Evolutionary conservation across 2,113 vertebrate genomes (phyloP), one percentile per base, ranked within the genome.

Genomic region (Ceratotherium simum): DNA sequence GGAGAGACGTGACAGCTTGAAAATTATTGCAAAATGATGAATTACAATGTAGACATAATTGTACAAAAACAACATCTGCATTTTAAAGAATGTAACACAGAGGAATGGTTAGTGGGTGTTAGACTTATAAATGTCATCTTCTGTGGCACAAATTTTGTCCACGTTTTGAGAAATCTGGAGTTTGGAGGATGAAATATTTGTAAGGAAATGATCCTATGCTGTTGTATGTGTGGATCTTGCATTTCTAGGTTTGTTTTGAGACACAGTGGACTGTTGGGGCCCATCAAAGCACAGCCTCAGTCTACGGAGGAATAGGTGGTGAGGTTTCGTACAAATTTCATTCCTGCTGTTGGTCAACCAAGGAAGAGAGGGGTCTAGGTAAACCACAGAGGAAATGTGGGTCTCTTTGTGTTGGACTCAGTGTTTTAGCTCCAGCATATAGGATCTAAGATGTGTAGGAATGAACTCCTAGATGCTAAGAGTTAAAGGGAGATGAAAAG

Each of bases 181-280:
- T 95, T 92, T 58, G n/a, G 56, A 82, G 48, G 73, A 69, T 73
- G 69, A 31, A 46, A 11, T 75, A 46, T 51, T 87, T 39, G 9
- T 80, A 58, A 90, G 72, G 29, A 94, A 75, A 70, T 67, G 39
- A 54, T 33, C 20, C 33, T 79, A 9, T 91, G 33, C 46, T 48
- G 5, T 14, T 64, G 1, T 2, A 1, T 33, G 3, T 6, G 6
- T 48, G 16, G 20, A 12, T 46, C 23, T 94, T 56, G 8, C 2
- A n/a, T 80, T 72, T 93, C n/a, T 60, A 39, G 20, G 39, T 87
- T 76, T 81, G 51, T 83, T 90, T 42, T 70, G 51, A 81, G 51
- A 76, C 14, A 48, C 1, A 0, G 5, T 56, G 21, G 73, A 33
- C 13, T 54, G 1, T 23, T 69, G n/a, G 56, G 16, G 20, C 13